Base-by-base conservation (phyloP, 92 coral and sea anemone species). In the Montipora capitata region DNA sequence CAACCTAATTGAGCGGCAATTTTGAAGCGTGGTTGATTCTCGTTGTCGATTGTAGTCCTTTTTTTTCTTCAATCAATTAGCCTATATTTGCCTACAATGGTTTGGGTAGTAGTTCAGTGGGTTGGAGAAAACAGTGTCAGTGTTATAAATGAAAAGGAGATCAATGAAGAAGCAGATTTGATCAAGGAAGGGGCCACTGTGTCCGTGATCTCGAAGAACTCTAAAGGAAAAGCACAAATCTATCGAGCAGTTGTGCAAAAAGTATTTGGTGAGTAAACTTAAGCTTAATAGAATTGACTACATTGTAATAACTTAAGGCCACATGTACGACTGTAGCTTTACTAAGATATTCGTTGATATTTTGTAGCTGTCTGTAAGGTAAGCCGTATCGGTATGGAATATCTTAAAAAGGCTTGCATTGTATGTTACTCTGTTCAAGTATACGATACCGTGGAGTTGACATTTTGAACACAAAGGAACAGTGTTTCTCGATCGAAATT, bases 261-360 rank as follows among this genome's bases (percentile, higher is more conserved):
- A 81, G 76, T 68, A 40, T 81, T 67, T 81, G 86, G 86, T 81
- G 77, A 81, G 79, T 81, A 35, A 35, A 5, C 35, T 16, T 35
- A 16, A 35, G 40, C 71, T 65, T 35, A 16, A 16, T 65, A 16
- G 71, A 16, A 65, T 65, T 65, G 71, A 65, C 71, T 65, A 65
- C 71, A 65, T 16, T 65, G 40, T 16, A 65, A 65, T 65, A 65
- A 16, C 56, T 49, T 49, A 49, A 49, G 56, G 56, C 56, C 56
- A 10, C 56, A 49, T 49, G 56, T 49, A 49, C 56, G 5, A 49
- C 56, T 49, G 56, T 49, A 49, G 56, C 56, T 49, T 49, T 49
- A 49, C 56, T 10, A 49, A 49, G 56, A 49, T 49, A 49, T 49
- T 49, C 56, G 56, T 49, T 49, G 56, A 49, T 49, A 49, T 49